These are phyloP conservation scores for Melanocharis versteri DNA, from an alignment of 2,113 vertebrate species.

Conservation along the genomic window DNA sequence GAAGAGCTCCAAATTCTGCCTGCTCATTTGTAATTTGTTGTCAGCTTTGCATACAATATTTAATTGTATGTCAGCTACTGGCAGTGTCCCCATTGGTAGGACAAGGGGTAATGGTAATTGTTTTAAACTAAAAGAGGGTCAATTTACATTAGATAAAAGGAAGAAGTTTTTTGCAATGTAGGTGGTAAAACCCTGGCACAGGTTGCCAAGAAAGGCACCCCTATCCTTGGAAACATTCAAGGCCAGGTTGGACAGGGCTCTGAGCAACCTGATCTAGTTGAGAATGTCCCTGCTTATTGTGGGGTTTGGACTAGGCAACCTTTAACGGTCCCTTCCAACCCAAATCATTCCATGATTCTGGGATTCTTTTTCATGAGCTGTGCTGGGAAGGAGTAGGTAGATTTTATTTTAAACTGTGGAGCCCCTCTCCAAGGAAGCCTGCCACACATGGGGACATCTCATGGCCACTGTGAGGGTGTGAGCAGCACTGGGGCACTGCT, in stretches of 20 bases:
- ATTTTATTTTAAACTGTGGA: not conserved
- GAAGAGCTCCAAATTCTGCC: not conserved
- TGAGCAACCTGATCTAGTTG: not conserved
- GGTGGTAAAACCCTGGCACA: not conserved
- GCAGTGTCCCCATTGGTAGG: not conserved
- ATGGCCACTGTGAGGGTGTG: fast-evolving
- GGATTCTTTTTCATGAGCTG: not conserved
- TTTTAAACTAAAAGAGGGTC: not conserved
- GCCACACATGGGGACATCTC: not conserved
- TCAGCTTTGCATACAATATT: not conserved
- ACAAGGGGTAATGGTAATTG: not conserved
- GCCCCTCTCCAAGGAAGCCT: not conserved
- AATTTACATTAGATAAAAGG: not conserved
- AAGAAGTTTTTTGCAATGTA: not conserved
- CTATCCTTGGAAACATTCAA: not conserved
- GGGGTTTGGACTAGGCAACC: not conserved
- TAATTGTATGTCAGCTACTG: not conserved
- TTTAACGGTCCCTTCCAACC: not conserved
- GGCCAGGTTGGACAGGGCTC: not conserved
- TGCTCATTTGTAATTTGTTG: not conserved
- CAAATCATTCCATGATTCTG: not conserved
- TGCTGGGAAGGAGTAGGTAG: not conserved
- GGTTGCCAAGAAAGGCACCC: not conserved
- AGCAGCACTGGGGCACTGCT: not conserved
- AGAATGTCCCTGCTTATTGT: not conserved